Conservation (phyloP, 1,140 invertebrate genomes). For the Lepidostoma basale region DNA sequence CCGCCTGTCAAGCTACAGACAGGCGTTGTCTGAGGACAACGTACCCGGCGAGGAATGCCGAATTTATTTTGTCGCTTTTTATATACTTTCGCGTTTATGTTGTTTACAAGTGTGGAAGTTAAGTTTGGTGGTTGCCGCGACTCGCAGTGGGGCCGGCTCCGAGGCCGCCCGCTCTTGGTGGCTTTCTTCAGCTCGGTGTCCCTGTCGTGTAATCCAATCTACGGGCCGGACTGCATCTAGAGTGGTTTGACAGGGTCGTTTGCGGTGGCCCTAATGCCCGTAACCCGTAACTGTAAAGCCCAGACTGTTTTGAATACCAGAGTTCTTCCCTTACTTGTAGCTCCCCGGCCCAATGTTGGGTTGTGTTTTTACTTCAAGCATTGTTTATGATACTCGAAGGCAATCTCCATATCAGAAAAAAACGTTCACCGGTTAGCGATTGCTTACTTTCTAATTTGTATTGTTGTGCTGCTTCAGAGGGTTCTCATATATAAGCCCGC, state of each 20-base stretch:
- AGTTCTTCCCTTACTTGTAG: not conserved
- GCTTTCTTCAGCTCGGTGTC: no score
- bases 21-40: conserved; percentile 36
- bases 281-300: conserved; percentile 32
- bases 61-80: conserved; percentile 19
- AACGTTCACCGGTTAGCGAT: no score
- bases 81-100: not conserved
- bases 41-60: conserved; percentile 35
- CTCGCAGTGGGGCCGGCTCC: not conserved
- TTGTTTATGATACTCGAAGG: no score
- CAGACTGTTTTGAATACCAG: conserved; percentile 28
- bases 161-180: no score
- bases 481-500: no score
- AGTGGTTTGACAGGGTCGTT: conserved; percentile 31
- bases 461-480: no score
- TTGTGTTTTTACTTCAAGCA: no score
- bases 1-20: conserved; percentile 33
- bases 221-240: not conserved
- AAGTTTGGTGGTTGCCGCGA: not conserved
- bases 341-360: no score
- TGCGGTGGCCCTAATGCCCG: conserved; percentile 3
- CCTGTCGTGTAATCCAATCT: no score
- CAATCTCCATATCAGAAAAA: no score
- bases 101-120: conserved; percentile 9
- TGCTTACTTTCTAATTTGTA: no score